A percentile compares a stretch with the other conserved stretches of the same genome.
Conservation (phyloP, 2,113 vertebrate genomes). For the Patagioenas fasciata region DNA sequence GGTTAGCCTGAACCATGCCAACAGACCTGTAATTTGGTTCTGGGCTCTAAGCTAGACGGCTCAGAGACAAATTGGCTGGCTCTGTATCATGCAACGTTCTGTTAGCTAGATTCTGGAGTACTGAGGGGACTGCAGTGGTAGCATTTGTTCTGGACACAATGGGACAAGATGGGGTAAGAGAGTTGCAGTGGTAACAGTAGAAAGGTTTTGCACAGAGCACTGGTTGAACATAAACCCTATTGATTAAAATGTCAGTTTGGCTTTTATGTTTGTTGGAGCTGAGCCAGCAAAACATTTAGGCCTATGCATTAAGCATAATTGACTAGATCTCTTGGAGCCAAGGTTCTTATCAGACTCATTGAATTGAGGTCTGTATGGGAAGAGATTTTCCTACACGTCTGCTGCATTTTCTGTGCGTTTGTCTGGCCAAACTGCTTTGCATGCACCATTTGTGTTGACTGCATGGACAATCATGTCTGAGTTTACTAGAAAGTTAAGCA, state of each 20-base stretch:
- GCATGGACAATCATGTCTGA: slow-evolving; percentile 21
- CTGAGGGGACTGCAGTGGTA: background rate
- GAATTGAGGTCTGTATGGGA: background rate
- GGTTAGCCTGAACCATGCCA: background rate
- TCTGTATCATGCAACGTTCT: background rate
- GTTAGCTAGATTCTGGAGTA: background rate
- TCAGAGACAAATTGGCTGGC: background rate
- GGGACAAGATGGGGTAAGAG: background rate
- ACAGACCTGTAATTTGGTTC: background rate
- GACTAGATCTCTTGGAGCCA: background rate
- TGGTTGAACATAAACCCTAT: background rate
- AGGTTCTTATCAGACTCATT: background rate
- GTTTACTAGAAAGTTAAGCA: background rate
- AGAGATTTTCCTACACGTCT: background rate
- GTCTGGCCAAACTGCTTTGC: slow-evolving; percentile 60
- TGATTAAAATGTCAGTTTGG: background rate
- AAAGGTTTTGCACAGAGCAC: background rate
- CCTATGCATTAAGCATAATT: background rate
- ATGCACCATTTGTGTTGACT: slow-evolving; percentile 41
- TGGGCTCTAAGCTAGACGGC: background rate
- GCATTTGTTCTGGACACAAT: rapidly evolving
- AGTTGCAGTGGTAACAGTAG: background rate
- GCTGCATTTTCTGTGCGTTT: slow-evolving; percentile 11
- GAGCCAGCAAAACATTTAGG: background rate
- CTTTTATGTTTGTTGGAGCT: background rate